These are phyloP conservation scores for Notothenia rossii DNA, from an alignment of 2,113 vertebrate species.

Conservation along the genomic window DNA sequence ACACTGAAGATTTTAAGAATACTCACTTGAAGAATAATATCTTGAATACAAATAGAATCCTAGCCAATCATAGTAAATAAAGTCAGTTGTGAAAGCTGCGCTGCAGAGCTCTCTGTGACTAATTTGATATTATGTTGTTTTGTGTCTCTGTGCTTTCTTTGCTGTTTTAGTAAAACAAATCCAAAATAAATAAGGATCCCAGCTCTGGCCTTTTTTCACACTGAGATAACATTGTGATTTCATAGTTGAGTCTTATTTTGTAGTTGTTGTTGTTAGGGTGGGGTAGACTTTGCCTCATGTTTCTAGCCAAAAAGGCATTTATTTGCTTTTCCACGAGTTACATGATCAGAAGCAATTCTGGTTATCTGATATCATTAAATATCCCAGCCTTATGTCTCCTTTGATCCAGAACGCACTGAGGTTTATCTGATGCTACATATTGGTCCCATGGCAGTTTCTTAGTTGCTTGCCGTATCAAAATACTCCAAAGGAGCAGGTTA, in stretches of 20 bases:
- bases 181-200: slow-evolving; percentile 49
- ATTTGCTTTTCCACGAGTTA: slow-evolving; percentile 50
- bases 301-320: slow-evolving; percentile 32
- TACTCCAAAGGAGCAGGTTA: slow-evolving; percentile 27
- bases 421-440: slow-evolving; percentile 65
- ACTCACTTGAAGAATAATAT: slow-evolving; percentile 27
- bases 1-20: slow-evolving; percentile 13
- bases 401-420: slow-evolving; percentile 39
- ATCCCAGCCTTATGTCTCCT: slow-evolving; percentile 44
- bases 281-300: slow-evolving; percentile 32
- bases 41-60: not conserved
- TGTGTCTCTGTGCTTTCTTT: slow-evolving; percentile 12
- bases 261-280: slow-evolving; percentile 41
- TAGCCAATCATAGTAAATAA: slow-evolving; percentile 1
- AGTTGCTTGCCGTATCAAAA: slow-evolving; percentile 46
- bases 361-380: slow-evolving; percentile 56
- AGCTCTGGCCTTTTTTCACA: slow-evolving; percentile 12
- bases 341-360: slow-evolving; percentile 49
- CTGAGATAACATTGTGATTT: slow-evolving; percentile 45
- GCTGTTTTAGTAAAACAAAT: slow-evolving; percentile 15
- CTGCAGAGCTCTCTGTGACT: slow-evolving; percentile 11
- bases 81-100: slow-evolving; percentile 12
- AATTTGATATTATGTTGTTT: slow-evolving; percentile 40
- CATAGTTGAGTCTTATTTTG: slow-evolving; percentile 22
- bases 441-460: slow-evolving; percentile 54